These are phyloP conservation scores for Thalpophila matura DNA, from an alignment of 2,888 invertebrate species.

Conservation along the genomic window DNA sequence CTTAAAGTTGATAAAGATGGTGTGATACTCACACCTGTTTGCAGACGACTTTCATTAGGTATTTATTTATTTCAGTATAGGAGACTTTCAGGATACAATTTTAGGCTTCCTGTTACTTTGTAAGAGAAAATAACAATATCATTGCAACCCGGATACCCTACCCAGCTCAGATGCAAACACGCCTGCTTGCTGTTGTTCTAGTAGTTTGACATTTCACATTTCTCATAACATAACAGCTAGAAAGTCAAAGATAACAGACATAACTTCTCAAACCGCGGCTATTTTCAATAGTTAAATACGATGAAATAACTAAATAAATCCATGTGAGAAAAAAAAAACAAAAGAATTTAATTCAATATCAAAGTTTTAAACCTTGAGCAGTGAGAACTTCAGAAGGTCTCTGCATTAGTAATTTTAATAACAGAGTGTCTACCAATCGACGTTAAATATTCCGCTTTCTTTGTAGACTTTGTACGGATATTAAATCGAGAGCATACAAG, in stretches of 20 bases:
- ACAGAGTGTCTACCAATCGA: neutral
- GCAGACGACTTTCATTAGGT: too few relatives aligned
- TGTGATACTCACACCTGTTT: neutral
- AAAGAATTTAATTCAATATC: neutral
- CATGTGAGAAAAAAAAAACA: neutral
- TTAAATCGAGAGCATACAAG: conserved; percentile 10
- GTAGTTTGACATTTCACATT: too few relatives aligned
- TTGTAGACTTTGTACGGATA: conserved; percentile 1
- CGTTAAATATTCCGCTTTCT: conserved; percentile 9
- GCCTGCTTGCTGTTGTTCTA: too few relatives aligned
- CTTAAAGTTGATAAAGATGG: neutral
- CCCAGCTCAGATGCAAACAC: too few relatives aligned
- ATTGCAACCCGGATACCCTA: too few relatives aligned
- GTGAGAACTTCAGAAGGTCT: conserved; percentile 1
- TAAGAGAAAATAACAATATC: too few relatives aligned
- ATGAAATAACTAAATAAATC: neutral
- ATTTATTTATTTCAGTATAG: too few relatives aligned
- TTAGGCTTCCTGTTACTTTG: too few relatives aligned
- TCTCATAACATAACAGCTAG: too few relatives aligned
- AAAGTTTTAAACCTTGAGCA: conserved; percentile 5
- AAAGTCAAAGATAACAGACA: too few relatives aligned
- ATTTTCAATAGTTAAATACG: neutral
- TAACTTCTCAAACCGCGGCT: too few relatives aligned
- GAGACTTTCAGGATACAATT: too few relatives aligned
- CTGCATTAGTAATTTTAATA: conserved; percentile 14